Evolutionary conservation across 1,140 invertebrate genomes (phyloP).

Genomic region (Schlechtendalia chinensis): DNA sequence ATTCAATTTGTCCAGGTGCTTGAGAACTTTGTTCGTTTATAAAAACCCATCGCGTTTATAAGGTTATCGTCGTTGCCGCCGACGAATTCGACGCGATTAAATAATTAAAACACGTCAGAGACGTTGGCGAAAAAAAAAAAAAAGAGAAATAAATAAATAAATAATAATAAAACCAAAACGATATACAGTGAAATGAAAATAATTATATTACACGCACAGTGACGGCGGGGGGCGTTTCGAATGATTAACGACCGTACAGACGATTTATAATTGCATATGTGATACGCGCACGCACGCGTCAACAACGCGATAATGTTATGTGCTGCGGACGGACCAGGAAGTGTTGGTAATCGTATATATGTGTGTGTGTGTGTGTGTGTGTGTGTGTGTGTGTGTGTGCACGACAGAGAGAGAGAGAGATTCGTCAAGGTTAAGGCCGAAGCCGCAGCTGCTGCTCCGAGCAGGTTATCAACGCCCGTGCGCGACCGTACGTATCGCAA

Average conservation of each 20-base stretch:
- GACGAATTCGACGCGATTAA: neutral
- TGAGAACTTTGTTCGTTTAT: too few relatives aligned
- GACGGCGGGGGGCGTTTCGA: neutral
- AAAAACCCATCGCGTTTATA: too few relatives aligned
- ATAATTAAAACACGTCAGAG: neutral
- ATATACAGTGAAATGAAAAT: too few relatives aligned
- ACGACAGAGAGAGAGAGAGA: too few relatives aligned
- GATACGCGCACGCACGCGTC: too few relatives aligned
- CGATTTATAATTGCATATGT: neutral
- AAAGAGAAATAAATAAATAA: neutral
- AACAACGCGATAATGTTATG: too few relatives aligned
- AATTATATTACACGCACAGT: neutral
- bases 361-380: neutral
- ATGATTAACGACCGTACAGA: constrained; percentile 4
- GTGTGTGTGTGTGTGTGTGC: neutral
- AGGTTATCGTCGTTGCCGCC: neutral
- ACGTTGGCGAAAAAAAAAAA: neutral
- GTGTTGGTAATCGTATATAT: neutral
- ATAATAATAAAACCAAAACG: neutral
- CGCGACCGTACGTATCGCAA: too few relatives aligned
- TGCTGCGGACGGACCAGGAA: constrained; percentile 15
- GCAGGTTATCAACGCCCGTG: neutral
- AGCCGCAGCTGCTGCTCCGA: too few relatives aligned
- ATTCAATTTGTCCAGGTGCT: too few relatives aligned
- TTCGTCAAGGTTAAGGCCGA: constrained; percentile 16